Evolutionary conservation across 2,113 vertebrate species (phyloP).

Genomic region (Scalopus aquaticus): DNA sequence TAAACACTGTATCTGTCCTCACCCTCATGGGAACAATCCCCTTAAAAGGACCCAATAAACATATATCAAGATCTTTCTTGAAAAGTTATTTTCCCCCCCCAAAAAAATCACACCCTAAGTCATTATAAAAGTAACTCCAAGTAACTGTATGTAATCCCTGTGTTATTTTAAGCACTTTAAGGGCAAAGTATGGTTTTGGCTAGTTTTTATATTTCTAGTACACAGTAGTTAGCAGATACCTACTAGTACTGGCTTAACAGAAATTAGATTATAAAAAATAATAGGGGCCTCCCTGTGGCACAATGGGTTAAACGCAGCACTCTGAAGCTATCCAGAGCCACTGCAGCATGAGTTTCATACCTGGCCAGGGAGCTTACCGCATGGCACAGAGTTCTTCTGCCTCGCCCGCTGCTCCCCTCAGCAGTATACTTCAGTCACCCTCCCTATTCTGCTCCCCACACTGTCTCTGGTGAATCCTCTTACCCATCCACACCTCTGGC

Average conservation of each 20-base stretch:
- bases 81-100: background rate
- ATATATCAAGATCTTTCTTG: background rate
- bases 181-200: background rate
- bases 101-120: background rate
- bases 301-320: no score
- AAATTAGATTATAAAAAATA: background rate
- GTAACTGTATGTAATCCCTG: background rate
- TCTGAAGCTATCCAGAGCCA: no score
- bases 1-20: constrained; percentile 24
- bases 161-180: background rate
- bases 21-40: background rate
- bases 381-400: no score
- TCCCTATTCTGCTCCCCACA: no score
- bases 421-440: no score
- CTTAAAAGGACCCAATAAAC: background rate
- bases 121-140: background rate
- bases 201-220: background rate
- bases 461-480: no score
- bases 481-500: no score
- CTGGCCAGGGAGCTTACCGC: no score
- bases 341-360: no score
- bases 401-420: no score
- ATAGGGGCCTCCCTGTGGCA: background rate
- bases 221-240: background rate
- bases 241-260: background rate